Evolutionary conservation across 2,113 vertebrate species (phyloP), one percentile per base, ranked within the genome.

Genomic region (Chaetodon auriga): DNA sequence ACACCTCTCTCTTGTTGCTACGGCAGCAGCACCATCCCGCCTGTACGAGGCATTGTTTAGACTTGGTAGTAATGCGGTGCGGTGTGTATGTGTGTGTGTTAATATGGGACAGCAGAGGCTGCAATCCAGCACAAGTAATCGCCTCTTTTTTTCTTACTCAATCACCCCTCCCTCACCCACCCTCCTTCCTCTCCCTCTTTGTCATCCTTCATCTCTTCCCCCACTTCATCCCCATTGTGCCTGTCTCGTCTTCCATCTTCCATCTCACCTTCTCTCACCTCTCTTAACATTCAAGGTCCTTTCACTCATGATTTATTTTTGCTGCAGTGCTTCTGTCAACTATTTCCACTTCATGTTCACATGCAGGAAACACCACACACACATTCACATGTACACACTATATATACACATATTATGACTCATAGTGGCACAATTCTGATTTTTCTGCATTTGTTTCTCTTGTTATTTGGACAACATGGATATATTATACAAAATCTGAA

Each of bases 1-100:
- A 80, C 90, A 90, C 90, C 89, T 85, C 92, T 92, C 91, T 83
- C 90, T 92, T 94, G 93, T 94, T 94, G 93, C 93, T 88, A 94
- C 80, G 93, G 91, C 89, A 91, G 91, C 92, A 91, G 82, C 73
- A 75, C 69, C 89, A 84, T 85, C 88, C 83, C 68, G 66, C 25
- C 86, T 64, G 60, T 73, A 54, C 15, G 14, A 85, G 57, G 63
- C 53, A 71, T 89, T 90, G 84, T 90, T 92, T 87, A 14, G 87
- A 76, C 41, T 78, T 73, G 61, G 75, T 86, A 91, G 91, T 92
- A 90, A 74, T 71, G 69, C 41, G 49, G 16, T 1, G 30, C 76
- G 75, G 45, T 81, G 81, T 65, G 41, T 79, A 21, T 63, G 55
- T 68, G 53, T 64, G 35, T 83, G 66, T 72, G 36, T 75, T 71